Evolutionary conservation across 1,140 invertebrate species (phyloP).

Genomic region (Dreissena rostriformis): DNA sequence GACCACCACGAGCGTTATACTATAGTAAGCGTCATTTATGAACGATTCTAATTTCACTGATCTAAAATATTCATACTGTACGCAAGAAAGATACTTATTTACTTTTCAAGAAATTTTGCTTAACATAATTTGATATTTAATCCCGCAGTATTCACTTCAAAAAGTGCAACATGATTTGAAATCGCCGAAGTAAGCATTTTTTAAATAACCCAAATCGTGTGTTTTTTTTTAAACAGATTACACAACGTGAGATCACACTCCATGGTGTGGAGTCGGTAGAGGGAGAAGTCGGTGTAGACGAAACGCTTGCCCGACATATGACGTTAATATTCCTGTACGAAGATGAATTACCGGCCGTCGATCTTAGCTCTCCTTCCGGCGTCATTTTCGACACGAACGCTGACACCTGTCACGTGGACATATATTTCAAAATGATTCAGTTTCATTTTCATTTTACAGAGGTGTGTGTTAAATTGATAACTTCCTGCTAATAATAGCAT

Average conservation of each 20-base stretch:
- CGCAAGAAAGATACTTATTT: too few relatives aligned
- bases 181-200: too few relatives aligned
- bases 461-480: constrained; percentile 20
- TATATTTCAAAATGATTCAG: constrained; percentile 1
- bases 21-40: too few relatives aligned
- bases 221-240: neutral
- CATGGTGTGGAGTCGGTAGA: constrained; percentile 13
- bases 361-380: neutral
- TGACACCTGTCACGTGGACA: constrained; percentile 26
- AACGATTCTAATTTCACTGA: too few relatives aligned
- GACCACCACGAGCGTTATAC: too few relatives aligned
- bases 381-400: constrained; percentile 9
- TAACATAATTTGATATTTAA: too few relatives aligned
- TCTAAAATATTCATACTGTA: too few relatives aligned
- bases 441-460: constrained; percentile 30
- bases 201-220: too few relatives aligned
- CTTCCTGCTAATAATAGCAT: too few relatives aligned
- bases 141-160: too few relatives aligned
- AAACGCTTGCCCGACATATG: constrained; percentile 3
- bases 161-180: too few relatives aligned
- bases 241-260: neutral
- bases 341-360: constrained; percentile 25
- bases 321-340: constrained; percentile 30
- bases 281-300: constrained; percentile 37
- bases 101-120: too few relatives aligned